Conservation (phyloP, 2,888 invertebrate genomes). For the Agriopis marginaria region DNA sequence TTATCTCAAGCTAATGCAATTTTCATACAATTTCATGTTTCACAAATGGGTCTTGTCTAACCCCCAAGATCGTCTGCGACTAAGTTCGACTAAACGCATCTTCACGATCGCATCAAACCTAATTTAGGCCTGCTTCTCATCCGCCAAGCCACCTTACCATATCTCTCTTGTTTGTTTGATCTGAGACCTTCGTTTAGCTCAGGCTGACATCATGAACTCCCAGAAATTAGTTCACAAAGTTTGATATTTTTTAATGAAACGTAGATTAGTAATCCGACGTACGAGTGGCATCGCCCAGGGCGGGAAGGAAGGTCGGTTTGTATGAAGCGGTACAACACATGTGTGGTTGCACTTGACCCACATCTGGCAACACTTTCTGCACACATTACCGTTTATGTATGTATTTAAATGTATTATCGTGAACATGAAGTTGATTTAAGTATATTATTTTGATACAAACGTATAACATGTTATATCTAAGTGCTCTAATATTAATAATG, state of each 20-base stretch:
- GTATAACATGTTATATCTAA: background rate
- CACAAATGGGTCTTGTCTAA: too few species aligned
- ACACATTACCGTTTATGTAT: slow-evolving; percentile 33
- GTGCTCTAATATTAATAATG: too few species aligned
- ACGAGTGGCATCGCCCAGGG: slow-evolving; percentile 38
- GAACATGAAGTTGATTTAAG: slow-evolving; percentile 1
- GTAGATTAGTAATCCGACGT: slow-evolving; percentile 24
- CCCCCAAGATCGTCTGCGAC: too few species aligned
- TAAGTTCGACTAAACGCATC: too few species aligned
- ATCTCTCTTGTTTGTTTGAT: too few species aligned
- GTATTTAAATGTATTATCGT: slow-evolving; percentile 23
- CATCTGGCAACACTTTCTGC: slow-evolving; percentile 56
- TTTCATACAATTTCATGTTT: too few species aligned
- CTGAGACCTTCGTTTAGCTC: too few species aligned
- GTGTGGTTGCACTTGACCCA: slow-evolving; percentile 65
- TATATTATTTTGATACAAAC: background rate
- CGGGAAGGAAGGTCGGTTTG: slow-evolving; percentile 53
- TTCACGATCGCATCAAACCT: too few species aligned
- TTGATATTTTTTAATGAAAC: slow-evolving; percentile 1
- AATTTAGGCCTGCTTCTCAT: too few species aligned
- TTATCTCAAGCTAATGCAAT: too few species aligned
- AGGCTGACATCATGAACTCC: too few species aligned
- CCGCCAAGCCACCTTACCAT: too few species aligned
- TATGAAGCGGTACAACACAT: slow-evolving; percentile 48
- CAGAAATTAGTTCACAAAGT: background rate